Base-by-base conservation (phyloP, 2,113 vertebrate species). In the Mus spicilegus region DNA sequence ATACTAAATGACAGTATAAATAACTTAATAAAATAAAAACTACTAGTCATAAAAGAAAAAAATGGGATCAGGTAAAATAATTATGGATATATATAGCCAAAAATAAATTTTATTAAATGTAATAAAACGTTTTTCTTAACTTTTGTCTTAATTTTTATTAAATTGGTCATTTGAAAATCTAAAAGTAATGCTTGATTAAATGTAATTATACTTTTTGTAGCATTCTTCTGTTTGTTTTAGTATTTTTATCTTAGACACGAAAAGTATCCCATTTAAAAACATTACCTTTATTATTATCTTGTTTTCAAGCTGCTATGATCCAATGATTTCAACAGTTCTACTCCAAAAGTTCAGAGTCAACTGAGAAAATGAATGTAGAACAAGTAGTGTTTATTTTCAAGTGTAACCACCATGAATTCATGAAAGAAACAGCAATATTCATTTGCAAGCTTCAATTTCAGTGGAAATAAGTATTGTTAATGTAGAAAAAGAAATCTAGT, bases 241-340 rank as follows among this genome's bases (percentile, higher is more conserved):
- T 95, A 96, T 90, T 69, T 4, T 4, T 0, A 95, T 95, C 28
- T 70, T 36, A 97, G 56, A 81, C 0, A 11, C n/a, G 28, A 89
- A 90, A 96, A 95, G 87, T 94, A 95, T 96, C 89, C 70, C 5
- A 0, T 96, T 97, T 94, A 17, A 91, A 96, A 93, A 51, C 19
- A 88, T 90, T 90, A 72, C 19, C 3, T 46, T 92, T 69, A 69
- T 93, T 13, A 93, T 96, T 97, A 7, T 86, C 90, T 97, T 51
- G 26, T 75, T 95, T 90, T 36, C 26, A 91, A n/a, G 51, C n/a
- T 87, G 46, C 22, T 82, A 72, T 73, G 58, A 89, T 78, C 20
- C 28, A 93, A 51, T 78, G 58, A n/a, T 69, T 92, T 95, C 49
- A 97, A 63, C 75, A 89, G 58, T 95, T 90, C 24, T 90, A 16